phyloP scores from a whole-genome alignment of 2,797 vertebrate species.

The Euthynnus affinis region DNA sequence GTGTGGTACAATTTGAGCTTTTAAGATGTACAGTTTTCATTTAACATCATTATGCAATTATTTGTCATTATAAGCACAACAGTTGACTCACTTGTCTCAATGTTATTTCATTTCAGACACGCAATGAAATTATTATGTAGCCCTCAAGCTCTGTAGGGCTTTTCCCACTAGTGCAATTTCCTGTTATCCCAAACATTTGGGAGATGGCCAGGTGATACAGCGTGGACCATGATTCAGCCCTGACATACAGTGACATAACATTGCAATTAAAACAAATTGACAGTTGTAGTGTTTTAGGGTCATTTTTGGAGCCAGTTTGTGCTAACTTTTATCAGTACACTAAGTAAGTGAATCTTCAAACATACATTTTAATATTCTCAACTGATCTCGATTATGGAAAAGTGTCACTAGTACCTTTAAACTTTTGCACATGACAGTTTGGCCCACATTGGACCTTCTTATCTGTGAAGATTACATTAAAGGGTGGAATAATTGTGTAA shows the following conservation, averaged over 20 bases:
- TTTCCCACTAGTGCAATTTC: constrained; percentile 37
- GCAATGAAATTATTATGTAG: neutral
- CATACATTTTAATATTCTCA: neutral
- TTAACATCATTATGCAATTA: neutral
- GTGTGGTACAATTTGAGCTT: neutral
- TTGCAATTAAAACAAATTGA: neutral
- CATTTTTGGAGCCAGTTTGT: neutral
- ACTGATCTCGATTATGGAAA: neutral
- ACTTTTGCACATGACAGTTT: constrained; percentile 13
- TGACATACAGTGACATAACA: constrained; percentile 13
- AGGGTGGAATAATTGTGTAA: constrained; percentile 38
- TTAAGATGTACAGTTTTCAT: neutral
- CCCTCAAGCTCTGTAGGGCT: neutral
- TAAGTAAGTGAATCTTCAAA: neutral
- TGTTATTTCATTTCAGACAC: constrained; percentile 13
- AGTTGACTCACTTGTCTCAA: neutral
- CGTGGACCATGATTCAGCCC: neutral
- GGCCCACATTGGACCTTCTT: constrained; percentile 21
- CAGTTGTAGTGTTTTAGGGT: neutral
- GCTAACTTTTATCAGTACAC: neutral
- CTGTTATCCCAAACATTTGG: constrained; percentile 36
- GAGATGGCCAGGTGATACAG: constrained; percentile 41
- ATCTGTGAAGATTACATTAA: constrained; percentile 53
- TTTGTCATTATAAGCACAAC: neutral
- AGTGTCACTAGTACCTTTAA: constrained; percentile 20